Evolutionary conservation across 2,888 invertebrate species (phyloP).

Genomic region (Meteorus cinctellus): DNA sequence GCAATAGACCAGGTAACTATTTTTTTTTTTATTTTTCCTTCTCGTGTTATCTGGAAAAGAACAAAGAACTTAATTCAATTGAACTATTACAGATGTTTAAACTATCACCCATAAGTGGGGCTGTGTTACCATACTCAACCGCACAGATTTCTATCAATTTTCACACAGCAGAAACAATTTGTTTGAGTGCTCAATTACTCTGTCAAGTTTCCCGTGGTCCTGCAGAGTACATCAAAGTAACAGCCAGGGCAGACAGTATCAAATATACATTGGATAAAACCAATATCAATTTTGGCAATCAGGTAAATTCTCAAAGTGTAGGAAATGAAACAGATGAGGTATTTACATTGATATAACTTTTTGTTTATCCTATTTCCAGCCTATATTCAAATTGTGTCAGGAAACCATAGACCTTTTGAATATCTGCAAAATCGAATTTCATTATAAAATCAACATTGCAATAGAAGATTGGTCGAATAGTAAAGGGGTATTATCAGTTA

Average conservation of each 20-base stretch:
- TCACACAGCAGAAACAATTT: slow-evolving; percentile 55
- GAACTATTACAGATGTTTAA: slow-evolving; percentile 47
- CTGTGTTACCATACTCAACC: slow-evolving; percentile 53
- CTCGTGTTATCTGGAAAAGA: background rate
- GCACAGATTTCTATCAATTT: slow-evolving; percentile 55
- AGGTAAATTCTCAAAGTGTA: slow-evolving; percentile 58
- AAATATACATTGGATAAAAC: slow-evolving; percentile 74
- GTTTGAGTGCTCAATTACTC: slow-evolving; percentile 73
- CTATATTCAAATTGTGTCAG: slow-evolving; percentile 68
- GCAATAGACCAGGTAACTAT: background rate
- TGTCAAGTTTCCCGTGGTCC: slow-evolving; percentile 78
- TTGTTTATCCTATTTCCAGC: slow-evolving; percentile 55
- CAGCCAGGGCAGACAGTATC: slow-evolving; percentile 75
- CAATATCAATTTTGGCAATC: slow-evolving; percentile 70
- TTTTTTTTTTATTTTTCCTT: background rate
- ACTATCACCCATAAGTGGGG: slow-evolving; percentile 54
- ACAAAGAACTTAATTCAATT: background rate
- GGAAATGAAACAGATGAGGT: background rate
- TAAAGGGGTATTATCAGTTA: slow-evolving; percentile 36
- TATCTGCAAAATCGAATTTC: slow-evolving; percentile 74
- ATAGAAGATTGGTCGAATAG: slow-evolving; percentile 62
- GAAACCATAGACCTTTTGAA: slow-evolving; percentile 73
- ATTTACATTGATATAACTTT: background rate
- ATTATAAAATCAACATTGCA: slow-evolving; percentile 72
- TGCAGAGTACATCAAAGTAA: slow-evolving; percentile 74